Conservation (phyloP, 2,888 invertebrate species). For the Microplitis deprimator region DNA sequence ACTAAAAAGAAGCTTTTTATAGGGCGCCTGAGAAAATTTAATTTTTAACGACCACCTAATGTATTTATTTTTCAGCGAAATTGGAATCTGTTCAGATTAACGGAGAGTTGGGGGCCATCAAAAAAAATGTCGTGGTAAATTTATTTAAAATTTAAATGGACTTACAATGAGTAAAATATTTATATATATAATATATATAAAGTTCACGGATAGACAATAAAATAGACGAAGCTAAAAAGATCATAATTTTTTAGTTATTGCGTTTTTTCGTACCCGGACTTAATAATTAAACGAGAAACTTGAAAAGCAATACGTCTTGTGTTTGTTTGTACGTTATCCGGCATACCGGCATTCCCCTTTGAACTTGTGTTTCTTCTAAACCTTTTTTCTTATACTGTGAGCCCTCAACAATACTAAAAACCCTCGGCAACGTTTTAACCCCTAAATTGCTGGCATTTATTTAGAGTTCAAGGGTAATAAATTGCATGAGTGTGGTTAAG, state of each 20-base stretch:
- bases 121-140: constrained; percentile 41
- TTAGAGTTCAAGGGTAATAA: constrained; percentile 43
- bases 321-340: neutral
- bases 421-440: constrained; percentile 41
- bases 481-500: constrained; percentile 38
- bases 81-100: constrained; percentile 55
- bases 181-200: no score
- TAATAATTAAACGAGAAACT: neutral
- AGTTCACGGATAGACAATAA: neutral
- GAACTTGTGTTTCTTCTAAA: neutral
- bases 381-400: constrained; percentile 21
- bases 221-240: neutral
- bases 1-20: no score
- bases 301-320: constrained; percentile 11
- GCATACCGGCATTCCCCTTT: neutral
- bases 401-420: constrained; percentile 15
- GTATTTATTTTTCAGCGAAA: constrained; percentile 55
- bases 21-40: no score
- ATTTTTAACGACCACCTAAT: no score
- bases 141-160: neutral
- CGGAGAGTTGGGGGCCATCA: constrained; percentile 58
- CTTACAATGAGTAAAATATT: no score
- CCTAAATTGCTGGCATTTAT: constrained; percentile 47
- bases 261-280: neutral
- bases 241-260: neutral